Evolutionary conservation across 2,888 invertebrate species (phyloP).

Genomic region (Pedicia rivosa): DNA sequence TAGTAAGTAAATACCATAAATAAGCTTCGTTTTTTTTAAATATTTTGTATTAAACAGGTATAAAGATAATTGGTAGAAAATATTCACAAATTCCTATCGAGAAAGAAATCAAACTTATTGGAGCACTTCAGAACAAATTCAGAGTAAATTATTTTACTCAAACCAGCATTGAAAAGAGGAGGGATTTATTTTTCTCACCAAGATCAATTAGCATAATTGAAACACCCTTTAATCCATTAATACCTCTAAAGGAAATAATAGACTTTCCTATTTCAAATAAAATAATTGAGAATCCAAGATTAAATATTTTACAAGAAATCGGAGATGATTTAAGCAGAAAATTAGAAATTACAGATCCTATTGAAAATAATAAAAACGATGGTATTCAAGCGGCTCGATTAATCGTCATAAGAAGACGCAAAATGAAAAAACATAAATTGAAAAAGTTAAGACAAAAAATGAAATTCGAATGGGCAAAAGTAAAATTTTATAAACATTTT

Average conservation of each 20-base stretch:
- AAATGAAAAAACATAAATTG: constrained; percentile 78
- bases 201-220: not conserved
- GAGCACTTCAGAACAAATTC: too few species aligned
- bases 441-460: constrained; percentile 64
- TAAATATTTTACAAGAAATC: not conserved
- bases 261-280: constrained; percentile 1
- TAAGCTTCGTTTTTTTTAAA: too few species aligned
- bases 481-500: constrained; percentile 22
- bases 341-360: not conserved
- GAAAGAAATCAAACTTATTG: too few species aligned
- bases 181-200: not conserved
- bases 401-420: constrained; percentile 59
- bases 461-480: constrained; percentile 60
- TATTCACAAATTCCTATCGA: too few species aligned
- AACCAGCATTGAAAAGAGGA: too few species aligned
- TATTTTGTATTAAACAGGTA: too few species aligned
- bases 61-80: too few species aligned
- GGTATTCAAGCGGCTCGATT: constrained; percentile 57
- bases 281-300: not conserved
- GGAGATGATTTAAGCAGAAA: not conserved
- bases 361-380: constrained; percentile 19
- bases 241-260: constrained; percentile 1
- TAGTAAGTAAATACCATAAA: too few species aligned
- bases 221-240: not conserved
- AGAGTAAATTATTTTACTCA: too few species aligned